These are phyloP conservation scores for Isaurus tuberculatus DNA, from an alignment of 92 coral and sea anemone genomes.

Conservation along the genomic window DNA sequence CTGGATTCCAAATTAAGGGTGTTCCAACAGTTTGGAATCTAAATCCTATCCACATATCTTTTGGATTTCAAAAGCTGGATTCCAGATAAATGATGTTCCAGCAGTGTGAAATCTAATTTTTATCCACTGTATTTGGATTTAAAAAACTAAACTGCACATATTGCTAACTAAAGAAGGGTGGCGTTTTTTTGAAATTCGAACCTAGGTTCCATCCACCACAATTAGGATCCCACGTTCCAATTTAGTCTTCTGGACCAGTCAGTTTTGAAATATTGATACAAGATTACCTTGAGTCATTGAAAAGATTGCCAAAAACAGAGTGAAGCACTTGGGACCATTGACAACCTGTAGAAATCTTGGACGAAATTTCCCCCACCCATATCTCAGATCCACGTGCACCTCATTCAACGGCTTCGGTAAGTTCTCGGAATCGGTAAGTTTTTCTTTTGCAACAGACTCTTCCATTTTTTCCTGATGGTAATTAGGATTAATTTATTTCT, in stretches of 20 bases:
- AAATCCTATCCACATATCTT: background rate
- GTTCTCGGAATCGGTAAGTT: background rate
- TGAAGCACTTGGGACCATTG: constrained; percentile 85
- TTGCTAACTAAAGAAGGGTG: too few relatives aligned
- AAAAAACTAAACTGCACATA: background rate
- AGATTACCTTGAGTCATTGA: constrained; percentile 77
- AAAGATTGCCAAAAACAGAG: constrained; percentile 59
- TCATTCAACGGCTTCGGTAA: background rate
- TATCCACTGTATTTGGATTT: background rate
- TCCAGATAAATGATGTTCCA: background rate
- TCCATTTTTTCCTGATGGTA: constrained; percentile 14
- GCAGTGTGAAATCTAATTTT: background rate
- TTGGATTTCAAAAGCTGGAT: background rate
- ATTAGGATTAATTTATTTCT: constrained; percentile 5
- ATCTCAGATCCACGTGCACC: constrained; percentile 45
- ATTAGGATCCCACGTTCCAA: too few relatives aligned
- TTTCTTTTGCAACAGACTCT: background rate
- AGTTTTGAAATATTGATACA: background rate
- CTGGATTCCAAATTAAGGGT: background rate
- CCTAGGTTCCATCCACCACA: too few relatives aligned
- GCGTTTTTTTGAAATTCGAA: too few relatives aligned
- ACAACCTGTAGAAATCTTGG: constrained; percentile 78
- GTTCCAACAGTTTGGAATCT: background rate
- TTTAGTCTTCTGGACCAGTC: too few relatives aligned
- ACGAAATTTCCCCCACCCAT: constrained; percentile 88